Evolutionary conservation across 1,140 invertebrate genomes (phyloP).

Genomic region (Idris sp.): DNA sequence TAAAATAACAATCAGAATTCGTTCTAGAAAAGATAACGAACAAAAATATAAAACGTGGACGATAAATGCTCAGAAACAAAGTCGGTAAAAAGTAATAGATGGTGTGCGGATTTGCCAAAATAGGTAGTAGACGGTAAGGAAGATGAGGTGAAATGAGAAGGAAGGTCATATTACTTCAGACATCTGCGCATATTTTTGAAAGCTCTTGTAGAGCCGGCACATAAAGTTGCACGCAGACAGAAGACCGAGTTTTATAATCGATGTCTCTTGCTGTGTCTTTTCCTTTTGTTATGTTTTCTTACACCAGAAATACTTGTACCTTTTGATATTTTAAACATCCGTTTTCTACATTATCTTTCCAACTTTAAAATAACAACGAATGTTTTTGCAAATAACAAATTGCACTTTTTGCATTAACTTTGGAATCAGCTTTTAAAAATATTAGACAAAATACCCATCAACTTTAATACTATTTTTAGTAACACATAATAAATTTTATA

Average conservation of each 20-base stretch:
- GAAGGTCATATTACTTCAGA: conserved; percentile 20
- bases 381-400: neutral
- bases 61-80: conserved; percentile 3
- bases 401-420: too few relatives aligned
- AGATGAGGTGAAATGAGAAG: conserved; percentile 4
- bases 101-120: neutral
- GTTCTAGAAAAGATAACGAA: too few relatives aligned
- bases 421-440: too few relatives aligned
- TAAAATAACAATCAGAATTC: too few relatives aligned
- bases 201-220: conserved; percentile 3
- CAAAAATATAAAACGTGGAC: neutral
- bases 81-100: conserved; percentile 23
- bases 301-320: neutral
- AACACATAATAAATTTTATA: too few relatives aligned
- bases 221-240: conserved; percentile 17
- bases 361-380: neutral
- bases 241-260: conserved; percentile 31
- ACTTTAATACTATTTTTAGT: too few relatives aligned
- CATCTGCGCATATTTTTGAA: conserved; percentile 9
- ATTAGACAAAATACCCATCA: too few relatives aligned
- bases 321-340: neutral
- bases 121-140: conserved; percentile 11
- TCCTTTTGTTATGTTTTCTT: conserved; percentile 7
- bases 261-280: conserved; percentile 13
- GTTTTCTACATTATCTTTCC: conserved; percentile 6